Percentiles rank a stretch among this genome's conserved stretches.
Evolutionary conservation across 2,888 invertebrate genomes (phyloP).

Genomic region (Galeruca laticollis): DNA sequence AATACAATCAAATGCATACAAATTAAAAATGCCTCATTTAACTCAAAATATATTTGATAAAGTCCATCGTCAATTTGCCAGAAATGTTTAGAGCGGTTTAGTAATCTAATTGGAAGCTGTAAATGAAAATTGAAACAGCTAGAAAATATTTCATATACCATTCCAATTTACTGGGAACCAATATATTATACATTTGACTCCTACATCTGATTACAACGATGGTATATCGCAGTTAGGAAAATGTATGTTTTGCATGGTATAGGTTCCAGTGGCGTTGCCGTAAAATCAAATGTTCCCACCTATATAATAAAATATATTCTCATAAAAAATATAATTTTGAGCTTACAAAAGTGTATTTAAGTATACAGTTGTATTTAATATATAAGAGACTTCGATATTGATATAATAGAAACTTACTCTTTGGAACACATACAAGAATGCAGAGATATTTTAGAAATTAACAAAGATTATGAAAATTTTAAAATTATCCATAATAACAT

Average conservation of each 20-base stretch:
- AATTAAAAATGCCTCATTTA: not conserved
- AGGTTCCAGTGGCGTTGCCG: not conserved
- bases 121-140: slow-evolving; percentile 25
- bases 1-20: too few species aligned
- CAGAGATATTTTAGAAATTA: too few species aligned
- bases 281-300: not conserved
- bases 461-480: too few species aligned
- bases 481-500: too few species aligned
- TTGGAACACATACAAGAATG: too few species aligned
- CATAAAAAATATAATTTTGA: too few species aligned
- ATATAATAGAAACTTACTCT: too few species aligned
- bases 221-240: slow-evolving; percentile 10
- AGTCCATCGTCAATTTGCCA: slow-evolving; percentile 1
- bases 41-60: not conserved
- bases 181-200: slow-evolving; percentile 21
- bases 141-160: slow-evolving; percentile 23
- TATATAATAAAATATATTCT: too few species aligned
- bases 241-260: slow-evolving; percentile 5
- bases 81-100: slow-evolving; percentile 23
- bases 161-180: slow-evolving; percentile 28
- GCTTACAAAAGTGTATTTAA: too few species aligned
- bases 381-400: too few species aligned
- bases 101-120: slow-evolving; percentile 24
- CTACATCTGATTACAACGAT: slow-evolving; percentile 14
- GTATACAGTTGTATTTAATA: too few species aligned